Base-by-base conservation (phyloP, 1,140 invertebrate genomes). In the Pollicipes pollicipes region DNA sequence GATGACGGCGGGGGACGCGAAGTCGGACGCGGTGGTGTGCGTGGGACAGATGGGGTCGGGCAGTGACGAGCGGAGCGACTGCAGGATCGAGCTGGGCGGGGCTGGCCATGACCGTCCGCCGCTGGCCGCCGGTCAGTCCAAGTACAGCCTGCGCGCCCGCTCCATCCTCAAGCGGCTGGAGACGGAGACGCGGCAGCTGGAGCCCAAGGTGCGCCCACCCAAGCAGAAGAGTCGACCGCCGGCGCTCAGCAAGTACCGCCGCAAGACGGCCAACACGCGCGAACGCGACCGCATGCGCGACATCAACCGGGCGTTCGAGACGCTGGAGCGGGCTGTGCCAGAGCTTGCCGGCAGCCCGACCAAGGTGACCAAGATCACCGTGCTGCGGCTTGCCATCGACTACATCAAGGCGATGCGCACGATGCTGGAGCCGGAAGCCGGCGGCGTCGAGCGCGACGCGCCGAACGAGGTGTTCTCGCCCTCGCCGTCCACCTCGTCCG, bases 191-290 rank as follows among this genome's bases (percentile, higher is more conserved):
- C 63, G 63, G 8, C 63, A 64, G 26, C 45, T 68, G 72, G 69
- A 64, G 66, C n/a, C n/a, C 0, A 45, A 30, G 32, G 45, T 24
- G 21, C 63, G 35, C 27, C 63, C 3, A 21, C 21, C 21, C 3
- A 4, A 21, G 30, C 17, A 6, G 30, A 10, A 73, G 70, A 30
- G 45, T 69, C 21, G 71, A 45, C 63, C 72, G 69, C n/a, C 72
- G 70, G 21, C 72, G 70, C 70, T 73, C 35, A 71, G 70, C 4
- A 95, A 93, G 79, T 94, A 94, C 79, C 80, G 91, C 27, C 82
- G 91, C 73, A 90, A 90, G 81, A 92, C 90, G 1, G 91, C 91
- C 0, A 95, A 95, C 81, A 90, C 90, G 0, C 79, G 91, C 8
- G 91, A 95, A 79, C 78, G 91, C 29, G 86, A 84, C 69, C 81